Conservation (phyloP, 2,113 vertebrate genomes). For the Tinamus guttatus region DNA sequence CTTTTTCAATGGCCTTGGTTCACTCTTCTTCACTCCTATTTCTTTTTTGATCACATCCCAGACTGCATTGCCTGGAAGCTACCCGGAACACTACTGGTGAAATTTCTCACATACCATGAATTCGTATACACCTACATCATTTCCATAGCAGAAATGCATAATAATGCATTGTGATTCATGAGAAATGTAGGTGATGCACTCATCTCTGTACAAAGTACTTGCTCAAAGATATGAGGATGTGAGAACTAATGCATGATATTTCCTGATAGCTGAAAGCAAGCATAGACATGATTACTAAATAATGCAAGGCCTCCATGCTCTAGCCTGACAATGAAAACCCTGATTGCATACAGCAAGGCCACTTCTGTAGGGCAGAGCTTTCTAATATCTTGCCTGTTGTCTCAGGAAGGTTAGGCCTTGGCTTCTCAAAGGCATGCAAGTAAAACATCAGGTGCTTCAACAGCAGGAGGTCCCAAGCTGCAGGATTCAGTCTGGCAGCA, state of each 20-base stretch:
- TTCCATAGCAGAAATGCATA: background rate
- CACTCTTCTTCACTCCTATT: background rate
- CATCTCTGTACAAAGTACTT: background rate
- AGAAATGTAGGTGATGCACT: background rate
- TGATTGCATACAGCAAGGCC: fast-evolving
- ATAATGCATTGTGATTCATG: background rate
- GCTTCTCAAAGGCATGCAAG: background rate
- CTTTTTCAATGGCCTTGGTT: background rate
- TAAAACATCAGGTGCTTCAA: background rate
- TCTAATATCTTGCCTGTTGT: background rate
- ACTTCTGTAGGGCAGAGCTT: background rate
- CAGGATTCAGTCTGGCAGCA: background rate
- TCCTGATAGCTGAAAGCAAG: background rate
- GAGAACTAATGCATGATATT: background rate
- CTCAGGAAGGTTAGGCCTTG: background rate
- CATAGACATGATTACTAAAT: background rate
- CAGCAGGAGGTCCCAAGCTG: background rate
- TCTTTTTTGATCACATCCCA: background rate
- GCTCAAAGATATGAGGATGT: background rate
- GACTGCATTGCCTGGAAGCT: background rate
- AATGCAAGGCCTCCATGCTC: background rate
- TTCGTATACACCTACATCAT: background rate
- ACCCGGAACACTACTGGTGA: background rate
- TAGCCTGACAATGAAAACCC: background rate
- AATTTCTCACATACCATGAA: background rate